Conservation (phyloP, 2,113 vertebrate species). For the Halcyon malimbica region DNA sequence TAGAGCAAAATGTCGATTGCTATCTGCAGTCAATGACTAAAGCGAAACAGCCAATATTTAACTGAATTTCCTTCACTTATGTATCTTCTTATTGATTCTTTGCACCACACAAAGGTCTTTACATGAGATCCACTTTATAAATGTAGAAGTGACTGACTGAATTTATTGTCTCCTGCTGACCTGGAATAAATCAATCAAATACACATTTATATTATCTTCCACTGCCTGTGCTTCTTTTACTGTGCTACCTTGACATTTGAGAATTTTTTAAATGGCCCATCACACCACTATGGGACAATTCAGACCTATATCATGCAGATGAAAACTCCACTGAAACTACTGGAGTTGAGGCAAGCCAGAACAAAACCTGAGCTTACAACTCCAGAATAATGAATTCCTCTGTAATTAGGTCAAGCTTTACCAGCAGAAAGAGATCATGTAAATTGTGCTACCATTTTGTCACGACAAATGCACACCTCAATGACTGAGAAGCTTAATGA, state of each 20-base stretch:
- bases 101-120: not conserved
- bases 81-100: not conserved
- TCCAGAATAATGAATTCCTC: constrained; percentile 4
- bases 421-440: not conserved
- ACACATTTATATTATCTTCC: not conserved
- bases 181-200: constrained; percentile 42
- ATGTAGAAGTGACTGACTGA: not conserved
- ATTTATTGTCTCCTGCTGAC: not conserved
- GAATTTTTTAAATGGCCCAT: not conserved
- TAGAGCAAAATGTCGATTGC: not conserved
- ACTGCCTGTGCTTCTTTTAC: not conserved
- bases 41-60: not conserved
- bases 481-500: not conserved
- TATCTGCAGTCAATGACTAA: not conserved
- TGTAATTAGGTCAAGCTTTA: constrained; percentile 8
- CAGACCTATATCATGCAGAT: not conserved
- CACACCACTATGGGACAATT: not conserved
- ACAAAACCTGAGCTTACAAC: not conserved
- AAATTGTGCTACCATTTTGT: constrained; percentile 1
- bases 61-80: not conserved
- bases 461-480: not conserved
- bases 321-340: not conserved
- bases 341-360: not conserved
- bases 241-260: not conserved
- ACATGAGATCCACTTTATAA: not conserved